Evolutionary conservation across 2,888 invertebrate species (phyloP), one percentile per base, ranked within the genome.

Genomic region (Gryllus longicercus): DNA sequence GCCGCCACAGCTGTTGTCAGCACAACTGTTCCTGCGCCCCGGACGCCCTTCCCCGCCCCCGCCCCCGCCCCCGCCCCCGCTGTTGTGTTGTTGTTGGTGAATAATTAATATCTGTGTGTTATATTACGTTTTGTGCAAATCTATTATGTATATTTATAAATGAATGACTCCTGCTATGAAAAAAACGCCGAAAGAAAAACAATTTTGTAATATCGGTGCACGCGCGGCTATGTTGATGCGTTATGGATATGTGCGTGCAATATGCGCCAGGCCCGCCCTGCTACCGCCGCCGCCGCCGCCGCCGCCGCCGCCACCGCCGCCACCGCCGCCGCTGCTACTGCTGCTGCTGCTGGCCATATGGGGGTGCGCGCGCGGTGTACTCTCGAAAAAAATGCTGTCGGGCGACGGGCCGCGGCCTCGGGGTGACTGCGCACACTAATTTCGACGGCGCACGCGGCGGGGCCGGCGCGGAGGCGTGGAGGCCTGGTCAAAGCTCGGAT

Each of bases 131-230:
- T 63, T 77, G 77, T 77, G 77, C 50, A 77, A 50, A 77, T 77
- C 77, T 77, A 77, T 77, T 77, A 77, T 77, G 77, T 77, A 77
- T 77, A 77, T 77, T 77, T 77, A 77, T 77, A 77, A 77, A 77
- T 50, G 77, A 77, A 77, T 77, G 77, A 49, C 77, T 21, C 25
- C 77, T n/a, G 63, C 63, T 63, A 63, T 63, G 63, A 63, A 63
- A 63, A 63, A 63, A 63, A 63, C 63, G n/a, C 16, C 16, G 63
- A 63, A 63, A 63, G 63, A 63, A 63, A 63, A 63, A 63, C 63
- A 63, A 63, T 63, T 63, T 63, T 63, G 63, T 63, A 63, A 63
- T 63, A 63, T 63, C 63, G 63, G 63, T 63, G 63, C 63, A 63
- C 63, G 63, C 63, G 63, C 63, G 63, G 63, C 63, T 14, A 63